Evolutionary conservation across 2,797 vertebrate genomes (phyloP), one percentile per base, ranked within the genome.

Genomic region (Prunella strophiata): DNA sequence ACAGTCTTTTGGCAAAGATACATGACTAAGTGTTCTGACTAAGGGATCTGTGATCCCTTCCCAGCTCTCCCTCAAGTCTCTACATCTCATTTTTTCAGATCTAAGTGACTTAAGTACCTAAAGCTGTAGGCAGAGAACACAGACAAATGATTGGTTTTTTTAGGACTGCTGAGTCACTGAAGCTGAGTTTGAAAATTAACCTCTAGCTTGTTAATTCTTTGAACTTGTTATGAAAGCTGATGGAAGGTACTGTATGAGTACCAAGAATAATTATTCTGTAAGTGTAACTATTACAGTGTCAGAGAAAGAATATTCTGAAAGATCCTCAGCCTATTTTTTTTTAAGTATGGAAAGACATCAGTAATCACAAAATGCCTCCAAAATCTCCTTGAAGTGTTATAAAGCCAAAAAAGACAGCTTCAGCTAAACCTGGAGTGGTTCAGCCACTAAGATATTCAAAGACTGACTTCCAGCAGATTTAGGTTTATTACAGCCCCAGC

Each of bases 321-420:
- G 13, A 32, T 70, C 30, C 45, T 47, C 17, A 73, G n/a, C 18
- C 23, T 55, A 45, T 9, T 72, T 61, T 43, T 79, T 81, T 68
- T 52, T 2, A 55, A 87, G 52, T 48, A 50, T 36, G 22, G n/a
- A 86, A 91, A 89, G 81, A 26, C 52, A 89, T 72, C 50, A 54
- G 54, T 67, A 90, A 91, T 92, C 68, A 79, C 68, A 74, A 73
- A 95, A 95, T 81, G 51, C 89, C 77, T 94, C 73, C 65, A 72
- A 94, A 91, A 85, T 92, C 93, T 85, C 85, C 88, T 94, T 94
- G 66, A 92, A 85, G 30, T 94, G 73, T 70, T 91, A 47, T 9
- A 94, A 90, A 93, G 42, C 32, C 20, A 47, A 23, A 76, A 90
- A 93, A 93, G 83, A 73, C 72, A 89, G 51, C 52, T 95, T 94